Evolutionary conservation across 2,113 vertebrate genomes (phyloP).

Genomic region (Cochlearius cochlearius): DNA sequence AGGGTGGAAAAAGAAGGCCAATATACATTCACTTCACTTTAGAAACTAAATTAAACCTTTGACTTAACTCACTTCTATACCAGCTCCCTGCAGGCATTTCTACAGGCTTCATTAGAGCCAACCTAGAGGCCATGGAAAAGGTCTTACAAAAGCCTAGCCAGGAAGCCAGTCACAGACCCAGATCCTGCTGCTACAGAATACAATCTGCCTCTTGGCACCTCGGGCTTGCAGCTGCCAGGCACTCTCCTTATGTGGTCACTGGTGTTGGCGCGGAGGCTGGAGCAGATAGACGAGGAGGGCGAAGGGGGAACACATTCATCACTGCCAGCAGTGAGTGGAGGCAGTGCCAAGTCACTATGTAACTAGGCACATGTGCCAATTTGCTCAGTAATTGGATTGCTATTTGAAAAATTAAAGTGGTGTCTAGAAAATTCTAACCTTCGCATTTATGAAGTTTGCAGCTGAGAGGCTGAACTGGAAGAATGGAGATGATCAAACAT

Average conservation of each 20-base stretch:
- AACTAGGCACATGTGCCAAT: conserved; percentile 71
- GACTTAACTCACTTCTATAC: conserved; percentile 46
- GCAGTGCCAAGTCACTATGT: conserved; percentile 73
- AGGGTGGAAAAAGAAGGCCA: conserved; percentile 41
- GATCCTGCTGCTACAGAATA: conserved; percentile 25
- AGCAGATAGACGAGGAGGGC: conserved; percentile 54
- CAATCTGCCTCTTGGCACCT: conserved; percentile 69
- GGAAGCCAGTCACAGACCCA: conserved; percentile 51
- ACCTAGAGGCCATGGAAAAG: conserved; percentile 57
- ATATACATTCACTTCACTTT: conserved; percentile 49
- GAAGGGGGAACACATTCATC: conserved; percentile 66
- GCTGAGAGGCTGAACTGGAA: background rate
- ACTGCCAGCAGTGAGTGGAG: conserved; percentile 47
- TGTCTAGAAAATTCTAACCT: conserved; percentile 54
- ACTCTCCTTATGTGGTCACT: conserved; percentile 65
- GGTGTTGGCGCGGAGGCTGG: conserved; percentile 54
- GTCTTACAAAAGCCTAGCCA: conserved; percentile 52
- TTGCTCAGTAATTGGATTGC: conserved; percentile 72
- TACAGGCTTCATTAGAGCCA: conserved; percentile 51
- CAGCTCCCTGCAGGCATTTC: conserved; percentile 61
- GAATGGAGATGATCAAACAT: background rate
- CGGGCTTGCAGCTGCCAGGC: conserved; percentile 69
- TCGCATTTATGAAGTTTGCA: background rate
- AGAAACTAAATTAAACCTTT: conserved; percentile 1
- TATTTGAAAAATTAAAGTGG: conserved; percentile 73